These are phyloP conservation scores for Pyrgilauda ruficollis DNA, from an alignment of 2,113 vertebrate genomes.

Conservation along the genomic window DNA sequence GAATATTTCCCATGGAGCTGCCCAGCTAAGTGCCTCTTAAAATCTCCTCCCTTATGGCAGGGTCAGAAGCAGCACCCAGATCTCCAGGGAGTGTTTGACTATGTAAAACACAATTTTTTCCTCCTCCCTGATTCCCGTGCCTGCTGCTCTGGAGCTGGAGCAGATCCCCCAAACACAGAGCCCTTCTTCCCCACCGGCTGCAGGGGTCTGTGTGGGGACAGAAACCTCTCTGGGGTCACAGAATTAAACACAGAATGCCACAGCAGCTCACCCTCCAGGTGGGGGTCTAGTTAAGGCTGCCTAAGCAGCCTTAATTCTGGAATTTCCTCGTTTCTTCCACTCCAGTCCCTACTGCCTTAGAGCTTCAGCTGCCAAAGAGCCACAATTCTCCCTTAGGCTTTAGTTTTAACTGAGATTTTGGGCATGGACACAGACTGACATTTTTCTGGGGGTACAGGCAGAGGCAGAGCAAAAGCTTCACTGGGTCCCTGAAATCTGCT, in stretches of 20 bases:
- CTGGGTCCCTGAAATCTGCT: background rate
- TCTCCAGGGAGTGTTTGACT: background rate
- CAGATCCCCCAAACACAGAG: background rate
- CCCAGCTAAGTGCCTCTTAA: background rate
- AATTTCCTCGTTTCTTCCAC: constrained; percentile 14
- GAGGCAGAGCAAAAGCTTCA: background rate
- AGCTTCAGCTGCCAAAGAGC: background rate
- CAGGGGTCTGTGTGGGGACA: background rate
- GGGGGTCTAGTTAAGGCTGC: background rate
- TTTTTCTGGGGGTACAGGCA: background rate
- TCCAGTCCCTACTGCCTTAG: background rate
- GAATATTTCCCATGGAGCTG: background rate
- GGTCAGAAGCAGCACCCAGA: background rate
- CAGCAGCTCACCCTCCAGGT: background rate
- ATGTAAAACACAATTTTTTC: background rate
- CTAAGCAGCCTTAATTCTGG: background rate
- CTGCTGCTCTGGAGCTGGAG: background rate
- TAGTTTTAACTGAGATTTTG: background rate
- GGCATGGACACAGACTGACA: background rate
- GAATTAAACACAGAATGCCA: background rate
- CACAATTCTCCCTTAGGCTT: background rate
- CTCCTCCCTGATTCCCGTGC: background rate
- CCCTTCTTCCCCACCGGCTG: background rate
- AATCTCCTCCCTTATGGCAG: background rate
- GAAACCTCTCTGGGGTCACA: background rate